phyloP scores from a whole-genome alignment of 2,888 invertebrate genomes.

The Dryadula phaetusa region DNA sequence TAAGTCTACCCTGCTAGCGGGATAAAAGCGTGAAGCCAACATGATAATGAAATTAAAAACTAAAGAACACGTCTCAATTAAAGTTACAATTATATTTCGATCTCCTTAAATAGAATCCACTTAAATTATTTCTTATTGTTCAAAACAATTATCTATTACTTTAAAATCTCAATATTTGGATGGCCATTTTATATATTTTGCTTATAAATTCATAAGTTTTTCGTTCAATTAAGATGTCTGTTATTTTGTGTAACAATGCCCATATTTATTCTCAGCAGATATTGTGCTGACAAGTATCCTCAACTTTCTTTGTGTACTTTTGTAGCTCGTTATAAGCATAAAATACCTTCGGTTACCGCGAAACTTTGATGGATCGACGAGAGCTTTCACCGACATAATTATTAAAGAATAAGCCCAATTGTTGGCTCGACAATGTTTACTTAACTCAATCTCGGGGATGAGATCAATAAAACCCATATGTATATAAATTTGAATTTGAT shows the following conservation, averaged over 20 bases:
- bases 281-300: constrained; percentile 2
- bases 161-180: neutral
- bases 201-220: constrained; percentile 10
- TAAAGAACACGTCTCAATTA: too few species aligned
- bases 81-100: neutral
- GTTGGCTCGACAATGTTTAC: constrained; percentile 35
- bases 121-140: neutral
- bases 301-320: constrained; percentile 29
- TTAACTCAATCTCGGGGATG: constrained; percentile 17
- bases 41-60: too few species aligned
- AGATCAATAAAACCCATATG: constrained; percentile 29
- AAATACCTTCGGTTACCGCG: constrained; percentile 26
- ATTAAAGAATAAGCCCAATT: constrained; percentile 37
- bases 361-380: constrained; percentile 42
- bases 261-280: constrained; percentile 20
- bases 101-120: too few species aligned
- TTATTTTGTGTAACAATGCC: constrained; percentile 20
- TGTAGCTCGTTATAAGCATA: constrained; percentile 29
- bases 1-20: too few species aligned
- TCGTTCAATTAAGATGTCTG: constrained; percentile 8
- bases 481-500: too few species aligned
- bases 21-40: too few species aligned
- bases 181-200: neutral
- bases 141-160: neutral
- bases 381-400: constrained; percentile 36